Evolutionary conservation across 2,797 vertebrate species (phyloP).

Genomic region (Macropus fuliginosus): DNA sequence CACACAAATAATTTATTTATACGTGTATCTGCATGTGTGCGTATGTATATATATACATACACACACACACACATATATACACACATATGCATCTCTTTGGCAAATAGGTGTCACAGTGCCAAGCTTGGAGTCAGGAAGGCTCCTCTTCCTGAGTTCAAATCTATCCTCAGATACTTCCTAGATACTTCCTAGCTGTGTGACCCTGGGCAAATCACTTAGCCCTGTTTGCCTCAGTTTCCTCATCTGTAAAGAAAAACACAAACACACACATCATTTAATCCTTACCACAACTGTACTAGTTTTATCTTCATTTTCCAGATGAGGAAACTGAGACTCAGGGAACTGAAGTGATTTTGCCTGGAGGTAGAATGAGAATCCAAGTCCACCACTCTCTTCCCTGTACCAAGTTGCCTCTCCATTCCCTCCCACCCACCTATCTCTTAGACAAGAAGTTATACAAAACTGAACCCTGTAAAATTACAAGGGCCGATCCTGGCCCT

Average conservation of each 20-base stretch:
- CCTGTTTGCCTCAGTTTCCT: no score
- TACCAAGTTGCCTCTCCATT: neutral
- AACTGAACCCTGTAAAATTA: neutral
- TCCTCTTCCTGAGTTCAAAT: neutral
- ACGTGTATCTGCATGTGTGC: neutral
- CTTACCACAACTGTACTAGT: neutral
- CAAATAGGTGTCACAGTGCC: neutral
- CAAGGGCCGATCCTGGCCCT: neutral
- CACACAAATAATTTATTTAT: neutral
- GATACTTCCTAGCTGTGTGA: neutral
- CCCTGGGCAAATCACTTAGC: neutral
- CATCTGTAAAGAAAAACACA: no score
- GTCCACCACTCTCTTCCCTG: neutral
- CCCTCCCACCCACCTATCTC: neutral
- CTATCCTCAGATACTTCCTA: neutral
- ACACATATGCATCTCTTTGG: no score
- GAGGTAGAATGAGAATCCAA: neutral
- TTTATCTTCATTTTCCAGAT: neutral
- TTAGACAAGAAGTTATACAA: neutral
- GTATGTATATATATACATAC: no score
- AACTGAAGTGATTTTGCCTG: neutral
- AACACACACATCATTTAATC: no score
- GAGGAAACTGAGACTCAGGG: slow-evolving; percentile 19
- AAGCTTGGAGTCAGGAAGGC: neutral
- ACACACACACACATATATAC: no score